Evolutionary conservation across 1,140 invertebrate genomes (phyloP).

Genomic region (Hycleus cichorii): DNA sequence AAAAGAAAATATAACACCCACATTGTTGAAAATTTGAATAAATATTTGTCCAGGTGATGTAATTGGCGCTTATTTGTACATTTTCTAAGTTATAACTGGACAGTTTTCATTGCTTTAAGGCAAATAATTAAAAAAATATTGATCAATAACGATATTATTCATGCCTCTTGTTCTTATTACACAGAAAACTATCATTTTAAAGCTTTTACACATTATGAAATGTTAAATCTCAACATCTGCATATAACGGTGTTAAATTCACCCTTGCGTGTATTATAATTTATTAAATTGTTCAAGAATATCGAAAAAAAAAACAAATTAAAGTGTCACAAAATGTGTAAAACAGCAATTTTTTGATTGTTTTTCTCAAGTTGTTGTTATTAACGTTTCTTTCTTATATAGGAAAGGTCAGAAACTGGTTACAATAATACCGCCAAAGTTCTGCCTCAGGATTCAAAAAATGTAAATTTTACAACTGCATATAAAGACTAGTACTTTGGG

Average conservation of each 20-base stretch:
- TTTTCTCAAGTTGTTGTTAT: no score
- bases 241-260: no score
- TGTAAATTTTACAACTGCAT: conserved; percentile 16
- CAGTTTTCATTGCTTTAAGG: no score
- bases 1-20: neutral
- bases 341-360: conserved; percentile 1
- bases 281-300: conserved; percentile 6
- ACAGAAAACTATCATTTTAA: no score
- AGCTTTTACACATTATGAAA: no score
- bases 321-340: conserved; percentile 15
- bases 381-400: conserved; percentile 5
- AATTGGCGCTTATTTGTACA: conserved; percentile 2
- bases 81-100: neutral
- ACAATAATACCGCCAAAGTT: conserved; percentile 15
- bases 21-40: conserved; percentile 8
- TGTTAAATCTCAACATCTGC: no score
- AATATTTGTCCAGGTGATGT: conserved; percentile 7
- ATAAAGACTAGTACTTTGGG: conserved; percentile 2
- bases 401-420: conserved; percentile 12
- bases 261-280: neutral
- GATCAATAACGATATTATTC: no score
- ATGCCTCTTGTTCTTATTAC: no score
- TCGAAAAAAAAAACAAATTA: conserved; percentile 2
- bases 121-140: no score
- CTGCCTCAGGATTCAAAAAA: conserved; percentile 13